These are phyloP conservation scores for Carposina sasakii DNA, from an alignment of 1,140 invertebrate genomes.

Conservation along the genomic window DNA sequence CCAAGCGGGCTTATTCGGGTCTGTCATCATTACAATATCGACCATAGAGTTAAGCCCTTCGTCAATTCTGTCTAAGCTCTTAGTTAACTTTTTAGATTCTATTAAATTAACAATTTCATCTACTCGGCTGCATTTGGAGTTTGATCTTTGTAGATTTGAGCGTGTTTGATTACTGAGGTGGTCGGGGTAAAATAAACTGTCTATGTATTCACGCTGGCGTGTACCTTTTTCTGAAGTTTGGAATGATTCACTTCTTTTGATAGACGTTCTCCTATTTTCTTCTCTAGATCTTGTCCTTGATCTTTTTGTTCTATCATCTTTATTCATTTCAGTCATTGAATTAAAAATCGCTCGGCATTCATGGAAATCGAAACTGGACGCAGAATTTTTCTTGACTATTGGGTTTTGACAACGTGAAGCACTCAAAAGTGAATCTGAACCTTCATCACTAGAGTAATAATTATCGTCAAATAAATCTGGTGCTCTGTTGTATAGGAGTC, in stretches of 20 bases:
- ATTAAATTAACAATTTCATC: constrained; percentile 71
- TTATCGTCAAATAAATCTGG: constrained; percentile 79
- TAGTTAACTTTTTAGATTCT: constrained; percentile 76
- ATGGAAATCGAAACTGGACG: constrained; percentile 53
- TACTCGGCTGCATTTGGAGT: constrained; percentile 61
- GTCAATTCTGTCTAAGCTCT: constrained; percentile 84
- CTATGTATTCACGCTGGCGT: constrained; percentile 63
- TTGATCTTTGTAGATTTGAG: constrained; percentile 64
- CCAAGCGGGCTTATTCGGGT: constrained; percentile 67
- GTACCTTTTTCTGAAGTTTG: constrained; percentile 64
- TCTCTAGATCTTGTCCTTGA: constrained; percentile 54
- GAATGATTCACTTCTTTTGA: constrained; percentile 72
- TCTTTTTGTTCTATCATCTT: constrained; percentile 52
- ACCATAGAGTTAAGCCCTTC: constrained; percentile 82
- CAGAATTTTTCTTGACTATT: constrained; percentile 44
- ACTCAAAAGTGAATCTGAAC: constrained; percentile 80
- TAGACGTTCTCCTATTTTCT: constrained; percentile 46
- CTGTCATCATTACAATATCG: constrained; percentile 77
- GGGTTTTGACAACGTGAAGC: constrained; percentile 74
- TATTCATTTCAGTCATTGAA: constrained; percentile 68
- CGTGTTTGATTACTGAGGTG: constrained; percentile 40
- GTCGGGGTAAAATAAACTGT: constrained; percentile 66
- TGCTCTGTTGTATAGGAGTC: constrained; percentile 64
- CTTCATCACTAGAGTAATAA: constrained; percentile 76
- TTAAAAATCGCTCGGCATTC: constrained; percentile 72